Evolutionary conservation across 2,113 vertebrate genomes (phyloP).

Genomic region (Anseranas semipalmata): DNA sequence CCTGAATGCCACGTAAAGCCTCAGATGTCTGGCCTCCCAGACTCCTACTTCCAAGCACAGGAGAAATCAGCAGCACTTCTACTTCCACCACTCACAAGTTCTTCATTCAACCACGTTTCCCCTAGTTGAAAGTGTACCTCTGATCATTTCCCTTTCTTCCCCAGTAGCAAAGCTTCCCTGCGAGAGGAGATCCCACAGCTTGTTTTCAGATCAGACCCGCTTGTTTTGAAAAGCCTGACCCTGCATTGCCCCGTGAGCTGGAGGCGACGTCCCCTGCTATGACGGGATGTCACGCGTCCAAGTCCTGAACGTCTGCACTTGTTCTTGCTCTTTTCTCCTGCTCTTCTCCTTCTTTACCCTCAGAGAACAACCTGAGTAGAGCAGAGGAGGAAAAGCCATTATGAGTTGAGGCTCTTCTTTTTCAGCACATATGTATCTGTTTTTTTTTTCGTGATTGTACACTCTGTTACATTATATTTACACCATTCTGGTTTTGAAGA

Average conservation of each 20-base stretch:
- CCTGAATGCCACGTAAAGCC: neutral
- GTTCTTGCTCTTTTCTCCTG: neutral
- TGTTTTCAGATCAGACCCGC: slow-evolving; percentile 8
- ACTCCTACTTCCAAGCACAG: neutral
- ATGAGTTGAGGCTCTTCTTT: neutral
- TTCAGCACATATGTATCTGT: neutral
- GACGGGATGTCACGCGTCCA: neutral
- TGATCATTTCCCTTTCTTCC: rapidly evolving
- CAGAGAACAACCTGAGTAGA: neutral
- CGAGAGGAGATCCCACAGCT: neutral
- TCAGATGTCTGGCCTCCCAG: neutral
- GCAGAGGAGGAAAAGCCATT: neutral
- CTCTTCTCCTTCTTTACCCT: neutral
- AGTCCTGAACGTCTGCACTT: neutral
- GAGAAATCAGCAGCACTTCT: neutral
- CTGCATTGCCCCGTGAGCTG: neutral
- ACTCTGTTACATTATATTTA: neutral
- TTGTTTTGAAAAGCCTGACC: slow-evolving; percentile 52
- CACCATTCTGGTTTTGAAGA: neutral
- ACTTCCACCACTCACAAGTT: neutral
- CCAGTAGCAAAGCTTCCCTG: neutral
- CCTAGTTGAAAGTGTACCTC: neutral
- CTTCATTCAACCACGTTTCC: neutral
- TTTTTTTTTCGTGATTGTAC: neutral
- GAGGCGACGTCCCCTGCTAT: slow-evolving; percentile 8